Evolutionary conservation across 2,797 vertebrate genomes (phyloP).

Genomic region (Epinephelus coioides): DNA sequence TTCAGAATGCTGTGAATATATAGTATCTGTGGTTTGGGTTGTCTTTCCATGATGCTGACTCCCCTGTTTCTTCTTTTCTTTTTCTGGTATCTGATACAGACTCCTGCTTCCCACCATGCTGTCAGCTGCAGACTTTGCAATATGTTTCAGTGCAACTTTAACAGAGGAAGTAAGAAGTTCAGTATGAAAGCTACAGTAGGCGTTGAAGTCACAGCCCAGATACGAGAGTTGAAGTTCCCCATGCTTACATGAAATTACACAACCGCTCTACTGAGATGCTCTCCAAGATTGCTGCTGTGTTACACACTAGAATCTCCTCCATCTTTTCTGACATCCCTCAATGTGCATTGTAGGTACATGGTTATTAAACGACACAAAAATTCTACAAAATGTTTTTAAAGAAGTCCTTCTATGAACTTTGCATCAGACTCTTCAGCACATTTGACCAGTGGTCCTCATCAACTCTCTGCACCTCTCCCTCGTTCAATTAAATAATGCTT

Average conservation of each 20-base stretch:
- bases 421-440: conserved; percentile 22
- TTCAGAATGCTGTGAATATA: background rate
- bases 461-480: conserved; percentile 32
- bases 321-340: background rate
- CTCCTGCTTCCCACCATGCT: too few species aligned
- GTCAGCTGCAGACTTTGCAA: background rate
- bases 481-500: conserved; percentile 67
- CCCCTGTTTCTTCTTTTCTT: background rate
- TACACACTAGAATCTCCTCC: background rate
- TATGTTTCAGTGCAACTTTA: background rate
- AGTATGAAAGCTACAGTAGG: too few species aligned
- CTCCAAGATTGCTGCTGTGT: background rate
- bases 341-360: background rate
- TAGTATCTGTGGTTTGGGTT: background rate
- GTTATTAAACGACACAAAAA: background rate
- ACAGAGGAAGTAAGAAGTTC: background rate
- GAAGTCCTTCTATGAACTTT: conserved; percentile 8
- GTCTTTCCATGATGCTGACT: background rate
- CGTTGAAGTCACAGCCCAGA: background rate
- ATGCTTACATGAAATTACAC: background rate
- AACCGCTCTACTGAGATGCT: background rate
- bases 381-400: background rate
- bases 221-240: background rate
- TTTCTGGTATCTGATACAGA: background rate
- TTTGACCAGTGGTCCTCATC: conserved; percentile 39